phyloP scores from a whole-genome alignment of 2,888 invertebrate genomes.

The Pachymerium ferrugineum region DNA sequence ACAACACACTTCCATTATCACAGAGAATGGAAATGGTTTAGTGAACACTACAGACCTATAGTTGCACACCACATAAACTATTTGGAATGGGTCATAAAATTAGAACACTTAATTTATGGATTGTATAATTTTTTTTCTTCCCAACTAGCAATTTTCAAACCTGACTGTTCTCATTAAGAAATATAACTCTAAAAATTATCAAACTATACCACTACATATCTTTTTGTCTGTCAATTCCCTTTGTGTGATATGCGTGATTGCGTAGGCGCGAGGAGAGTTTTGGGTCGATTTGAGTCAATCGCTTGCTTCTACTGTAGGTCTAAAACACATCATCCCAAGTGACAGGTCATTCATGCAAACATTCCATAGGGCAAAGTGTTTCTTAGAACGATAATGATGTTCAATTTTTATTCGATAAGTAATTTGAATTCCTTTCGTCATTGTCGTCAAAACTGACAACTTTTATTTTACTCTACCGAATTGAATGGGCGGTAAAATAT shows the following conservation, averaged over 20 bases:
- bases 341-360: conserved; percentile 11
- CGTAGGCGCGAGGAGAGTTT: not conserved
- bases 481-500: not conserved
- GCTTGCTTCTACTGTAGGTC: not conserved
- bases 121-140: not conserved
- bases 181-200: too few species aligned
- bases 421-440: not conserved
- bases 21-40: not conserved
- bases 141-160: not conserved
- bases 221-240: too few species aligned
- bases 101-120: not conserved
- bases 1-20: not conserved
- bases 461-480: not conserved
- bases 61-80: not conserved
- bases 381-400: not conserved
- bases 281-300: not conserved
- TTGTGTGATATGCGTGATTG: too few species aligned
- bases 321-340: not conserved
- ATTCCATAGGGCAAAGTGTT: not conserved
- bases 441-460: not conserved
- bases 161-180: too few species aligned
- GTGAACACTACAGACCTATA: not conserved
- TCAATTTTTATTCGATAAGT: conserved; percentile 5
- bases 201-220: too few species aligned
- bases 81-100: not conserved